These are phyloP conservation scores for Etheostoma cragini DNA, from an alignment of 2,113 vertebrate species.

Conservation along the genomic window DNA sequence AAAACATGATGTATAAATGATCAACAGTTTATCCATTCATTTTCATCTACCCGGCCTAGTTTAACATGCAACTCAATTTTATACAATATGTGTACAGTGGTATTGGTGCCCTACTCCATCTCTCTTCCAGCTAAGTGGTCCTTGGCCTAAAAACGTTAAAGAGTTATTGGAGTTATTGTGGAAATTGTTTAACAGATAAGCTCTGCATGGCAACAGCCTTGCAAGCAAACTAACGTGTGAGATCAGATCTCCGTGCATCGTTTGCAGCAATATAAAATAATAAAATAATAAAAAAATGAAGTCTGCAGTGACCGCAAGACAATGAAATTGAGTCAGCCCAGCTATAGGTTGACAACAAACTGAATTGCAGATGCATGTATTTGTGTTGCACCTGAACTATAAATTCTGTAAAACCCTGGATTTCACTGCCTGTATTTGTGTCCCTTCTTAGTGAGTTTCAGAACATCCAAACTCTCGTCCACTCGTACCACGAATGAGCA, in stretches of 20 bases:
- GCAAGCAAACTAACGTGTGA: not conserved
- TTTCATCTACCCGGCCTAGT: no score
- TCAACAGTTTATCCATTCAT: no score
- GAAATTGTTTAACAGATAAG: constrained; percentile 11
- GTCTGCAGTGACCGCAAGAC: not conserved
- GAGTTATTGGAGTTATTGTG: not conserved
- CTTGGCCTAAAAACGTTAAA: no score
- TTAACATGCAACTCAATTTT: no score
- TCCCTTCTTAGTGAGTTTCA: not conserved
- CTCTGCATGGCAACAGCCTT: not conserved
- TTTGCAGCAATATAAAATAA: not conserved
- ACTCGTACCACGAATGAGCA: not conserved
- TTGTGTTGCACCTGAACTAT: not conserved
- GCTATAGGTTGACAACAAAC: not conserved
- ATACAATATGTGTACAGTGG: no score
- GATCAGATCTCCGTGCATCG: not conserved
- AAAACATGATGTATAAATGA: no score
- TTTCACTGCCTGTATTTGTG: not conserved
- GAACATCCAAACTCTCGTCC: not conserved
- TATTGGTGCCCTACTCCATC: no score
- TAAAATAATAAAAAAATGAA: not conserved
- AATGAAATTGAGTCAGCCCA: not conserved
- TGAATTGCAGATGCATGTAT: not conserved
- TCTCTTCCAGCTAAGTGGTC: no score
- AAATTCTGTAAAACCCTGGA: not conserved